A percentile compares a stretch with the other conserved stretches of the same genome.
Evolutionary conservation across 2,888 invertebrate genomes (phyloP).

Genomic region (Lamellibrachia satsuma): DNA sequence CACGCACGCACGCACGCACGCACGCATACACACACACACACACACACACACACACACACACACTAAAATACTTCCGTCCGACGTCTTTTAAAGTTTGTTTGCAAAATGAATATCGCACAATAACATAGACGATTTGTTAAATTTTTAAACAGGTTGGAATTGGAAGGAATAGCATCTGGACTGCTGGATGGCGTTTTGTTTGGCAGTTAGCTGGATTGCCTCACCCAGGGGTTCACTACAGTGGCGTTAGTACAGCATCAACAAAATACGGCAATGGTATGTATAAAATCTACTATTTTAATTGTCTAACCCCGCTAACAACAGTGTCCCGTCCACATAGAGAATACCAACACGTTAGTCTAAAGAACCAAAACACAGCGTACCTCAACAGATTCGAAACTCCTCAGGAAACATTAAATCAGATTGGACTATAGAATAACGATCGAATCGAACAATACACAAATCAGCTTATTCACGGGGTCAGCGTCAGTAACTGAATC

Average conservation of each 20-base stretch:
- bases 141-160: too few relatives aligned
- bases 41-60: too few relatives aligned
- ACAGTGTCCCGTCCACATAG: neutral
- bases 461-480: neutral
- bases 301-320: neutral
- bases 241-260: neutral
- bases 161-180: too few relatives aligned
- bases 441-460: neutral
- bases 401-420: slow-evolving; percentile 9
- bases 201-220: too few relatives aligned
- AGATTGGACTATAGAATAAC: neutral
- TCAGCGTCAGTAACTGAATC: neutral
- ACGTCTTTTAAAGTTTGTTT: too few relatives aligned
- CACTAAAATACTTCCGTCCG: too few relatives aligned
- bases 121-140: too few relatives aligned
- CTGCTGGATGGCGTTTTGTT: too few relatives aligned
- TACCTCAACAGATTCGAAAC: slow-evolving; percentile 11
- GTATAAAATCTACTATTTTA: slow-evolving; percentile 5
- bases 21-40: too few relatives aligned
- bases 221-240: too few relatives aligned
- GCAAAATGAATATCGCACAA: too few relatives aligned
- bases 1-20: too few relatives aligned
- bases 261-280: neutral
- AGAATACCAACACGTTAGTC: slow-evolving; percentile 17
- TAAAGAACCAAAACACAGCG: neutral